These are phyloP conservation scores for Corvus hawaiiensis DNA, from an alignment of 2,113 vertebrate species.

Conservation along the genomic window DNA sequence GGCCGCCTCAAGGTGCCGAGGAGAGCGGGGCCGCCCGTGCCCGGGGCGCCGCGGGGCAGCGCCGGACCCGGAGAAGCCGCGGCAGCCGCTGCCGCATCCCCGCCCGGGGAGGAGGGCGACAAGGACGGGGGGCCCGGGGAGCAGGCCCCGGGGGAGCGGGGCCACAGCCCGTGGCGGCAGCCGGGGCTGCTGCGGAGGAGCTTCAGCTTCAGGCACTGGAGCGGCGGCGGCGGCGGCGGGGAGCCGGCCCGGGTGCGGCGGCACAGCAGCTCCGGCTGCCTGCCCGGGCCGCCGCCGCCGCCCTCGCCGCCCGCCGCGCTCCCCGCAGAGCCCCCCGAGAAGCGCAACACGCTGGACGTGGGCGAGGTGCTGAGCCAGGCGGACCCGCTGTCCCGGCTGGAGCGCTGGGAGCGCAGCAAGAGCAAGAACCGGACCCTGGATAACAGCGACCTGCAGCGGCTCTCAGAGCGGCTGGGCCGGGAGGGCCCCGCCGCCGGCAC, in stretches of 20 bases:
- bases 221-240: constrained; percentile 58
- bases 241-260: constrained; percentile 67
- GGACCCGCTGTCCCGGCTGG: constrained; percentile 73
- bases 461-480: constrained; percentile 73
- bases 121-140: background rate
- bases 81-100: background rate
- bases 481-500: constrained; percentile 48
- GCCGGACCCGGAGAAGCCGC: background rate
- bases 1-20: constrained; percentile 74
- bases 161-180: constrained; percentile 43
- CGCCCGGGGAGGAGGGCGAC: background rate
- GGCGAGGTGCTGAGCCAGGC: constrained; percentile 80
- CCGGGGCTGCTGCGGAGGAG: constrained; percentile 78
- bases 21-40: constrained; percentile 1
- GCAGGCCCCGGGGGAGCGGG: background rate
- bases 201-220: constrained; percentile 89
- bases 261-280: constrained; percentile 64
- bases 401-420: constrained; percentile 79
- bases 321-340: constrained; percentile 33
- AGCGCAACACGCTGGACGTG: constrained; percentile 80
- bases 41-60: background rate
- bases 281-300: background rate
- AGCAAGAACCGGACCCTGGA: constrained; percentile 89
- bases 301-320: background rate
- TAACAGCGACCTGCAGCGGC: constrained; percentile 87